phyloP scores from a whole-genome alignment of 1,140 invertebrate genomes.

The Pygmarrhopalites habei region DNA sequence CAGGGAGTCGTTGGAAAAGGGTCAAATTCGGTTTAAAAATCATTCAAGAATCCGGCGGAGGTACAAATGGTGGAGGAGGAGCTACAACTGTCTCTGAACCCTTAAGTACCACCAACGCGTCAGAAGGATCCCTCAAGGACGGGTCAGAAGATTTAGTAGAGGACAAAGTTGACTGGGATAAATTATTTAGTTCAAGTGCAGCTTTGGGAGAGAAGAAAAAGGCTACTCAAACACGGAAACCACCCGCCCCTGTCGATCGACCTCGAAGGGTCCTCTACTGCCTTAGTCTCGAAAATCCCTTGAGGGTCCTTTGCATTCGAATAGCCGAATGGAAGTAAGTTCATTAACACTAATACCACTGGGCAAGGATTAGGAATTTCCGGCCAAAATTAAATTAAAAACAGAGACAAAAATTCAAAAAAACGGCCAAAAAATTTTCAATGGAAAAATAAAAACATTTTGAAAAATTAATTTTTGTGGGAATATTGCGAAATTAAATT shows the following conservation, averaged over 20 bases:
- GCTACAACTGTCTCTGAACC: too few relatives aligned
- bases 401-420: not conserved
- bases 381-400: not conserved
- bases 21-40: too few relatives aligned
- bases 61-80: too few relatives aligned
- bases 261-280: constrained; percentile 86
- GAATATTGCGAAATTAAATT: constrained; percentile 18
- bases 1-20: too few relatives aligned
- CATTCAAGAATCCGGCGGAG: too few relatives aligned
- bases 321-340: constrained; percentile 96
- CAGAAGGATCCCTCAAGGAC: too few relatives aligned
- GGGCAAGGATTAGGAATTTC: not conserved
- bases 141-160: too few relatives aligned
- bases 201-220: too few relatives aligned
- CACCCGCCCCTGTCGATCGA: constrained; percentile 46
- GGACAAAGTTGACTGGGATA: too few relatives aligned
- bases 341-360: constrained; percentile 47
- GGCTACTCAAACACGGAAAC: not conserved
- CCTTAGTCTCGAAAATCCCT: constrained; percentile 82
- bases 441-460: not conserved
- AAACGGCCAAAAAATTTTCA: not conserved
- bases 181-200: too few relatives aligned
- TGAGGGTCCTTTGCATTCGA: constrained; percentile 88
- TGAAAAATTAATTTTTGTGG: constrained; percentile 4
- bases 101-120: too few relatives aligned